Conservation (phyloP, 2,797 vertebrate species). For the Iguana delicatissima region DNA sequence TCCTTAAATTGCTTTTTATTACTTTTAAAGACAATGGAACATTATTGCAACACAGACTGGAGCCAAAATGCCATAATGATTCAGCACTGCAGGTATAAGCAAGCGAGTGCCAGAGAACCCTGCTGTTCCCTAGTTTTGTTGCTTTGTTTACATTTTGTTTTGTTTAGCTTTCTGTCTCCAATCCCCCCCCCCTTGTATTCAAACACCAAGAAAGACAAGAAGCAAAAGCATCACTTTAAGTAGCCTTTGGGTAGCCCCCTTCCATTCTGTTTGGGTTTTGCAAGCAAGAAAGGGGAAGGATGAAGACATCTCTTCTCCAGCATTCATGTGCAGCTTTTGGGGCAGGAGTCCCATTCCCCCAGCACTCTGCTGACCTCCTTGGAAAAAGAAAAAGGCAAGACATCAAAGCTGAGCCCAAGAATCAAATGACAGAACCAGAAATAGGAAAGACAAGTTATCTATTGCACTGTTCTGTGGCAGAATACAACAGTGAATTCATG, state of each 20-base stretch:
- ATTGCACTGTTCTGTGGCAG: neutral
- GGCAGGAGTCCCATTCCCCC: neutral
- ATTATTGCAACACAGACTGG: constrained; percentile 42
- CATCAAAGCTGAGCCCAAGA: neutral
- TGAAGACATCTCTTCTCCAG: neutral
- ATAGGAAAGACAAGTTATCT: neutral
- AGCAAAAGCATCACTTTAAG: neutral
- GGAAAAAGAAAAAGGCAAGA: neutral
- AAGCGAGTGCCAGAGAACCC: neutral
- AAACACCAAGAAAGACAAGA: neutral
- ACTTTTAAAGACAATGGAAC: constrained; percentile 1
- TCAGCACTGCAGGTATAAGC: accelerated
- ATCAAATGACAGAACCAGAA: neutral
- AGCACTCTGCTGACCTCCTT: neutral
- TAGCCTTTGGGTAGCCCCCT: neutral
- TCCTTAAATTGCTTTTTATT: constrained; percentile 45
- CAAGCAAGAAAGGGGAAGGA: neutral
- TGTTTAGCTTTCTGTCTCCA: neutral
- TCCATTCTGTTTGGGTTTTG: neutral
- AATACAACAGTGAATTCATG: neutral
- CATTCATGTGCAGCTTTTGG: neutral
- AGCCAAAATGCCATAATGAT: constrained; percentile 11
- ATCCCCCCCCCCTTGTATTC: neutral
- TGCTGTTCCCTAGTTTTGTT: constrained; percentile 3
- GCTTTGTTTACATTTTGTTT: neutral